Evolutionary conservation across 2,888 invertebrate genomes (phyloP), one percentile per base, ranked within the genome.

Genomic region (Anarsia innoxiella): DNA sequence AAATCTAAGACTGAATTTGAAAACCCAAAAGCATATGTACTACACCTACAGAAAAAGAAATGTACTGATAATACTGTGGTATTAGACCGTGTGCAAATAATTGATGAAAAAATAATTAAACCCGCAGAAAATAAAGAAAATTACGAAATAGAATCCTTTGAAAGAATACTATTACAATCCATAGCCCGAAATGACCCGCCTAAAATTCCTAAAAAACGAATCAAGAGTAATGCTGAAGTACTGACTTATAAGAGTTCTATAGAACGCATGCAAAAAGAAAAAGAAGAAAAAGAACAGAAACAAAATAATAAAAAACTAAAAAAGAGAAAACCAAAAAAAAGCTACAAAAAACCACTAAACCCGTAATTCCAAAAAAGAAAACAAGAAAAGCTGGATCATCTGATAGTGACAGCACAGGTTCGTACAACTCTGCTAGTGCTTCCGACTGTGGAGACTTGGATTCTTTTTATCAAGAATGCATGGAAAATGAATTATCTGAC

Each of bases 391-490:
- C 3, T 19, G 19, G 8, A 5, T 5, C 3, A 19, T 19, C 19
- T 5, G 19, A 19, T 19, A 19, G 19, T 8, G 19, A 19, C 4
- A 8, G 19, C 19, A 19, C 19, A 19, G 19, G 8, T 19, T 19
- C 19, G 3, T 19, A 19, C 19, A 19, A 8, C 8, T 19, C 8
- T 5, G 8, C 4, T 5, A 8, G 8, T 19, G 3, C 19, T 19
- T 19, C 19, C 4, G 19, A 19, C 3, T 3, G 8, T 8, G 19
- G 8, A 19, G 19, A 19, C 8, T 3, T 8, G 4, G 3, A 5
- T 5, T 19, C 19, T 19, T 19, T 19, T 19, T 19, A 19, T 8
- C 19, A 41, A 39, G n/a, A n/a, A n/a, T n/a, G n/a, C n/a, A n/a
- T n/a, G n/a, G n/a, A n/a, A n/a, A n/a, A n/a, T n/a, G n/a, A n/a